Evolutionary conservation across 1,140 invertebrate species (phyloP).

Genomic region (Lamellibrachia luymesi): DNA sequence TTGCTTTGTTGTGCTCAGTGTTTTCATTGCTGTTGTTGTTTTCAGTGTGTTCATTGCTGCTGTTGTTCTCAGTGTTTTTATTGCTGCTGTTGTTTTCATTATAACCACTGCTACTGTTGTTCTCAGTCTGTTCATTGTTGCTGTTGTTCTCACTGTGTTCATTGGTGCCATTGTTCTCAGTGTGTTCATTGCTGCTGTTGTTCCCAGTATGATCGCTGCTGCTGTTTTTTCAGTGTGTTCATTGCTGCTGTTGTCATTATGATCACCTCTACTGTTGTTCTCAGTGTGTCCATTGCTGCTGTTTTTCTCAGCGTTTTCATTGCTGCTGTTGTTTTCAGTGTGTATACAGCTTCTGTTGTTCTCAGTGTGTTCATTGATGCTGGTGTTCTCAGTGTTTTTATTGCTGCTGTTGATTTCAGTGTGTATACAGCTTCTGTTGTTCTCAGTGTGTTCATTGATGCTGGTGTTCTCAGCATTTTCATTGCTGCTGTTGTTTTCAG

Average conservation of each 20-base stretch:
- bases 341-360: background rate
- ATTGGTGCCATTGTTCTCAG: background rate
- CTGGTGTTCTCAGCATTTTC: background rate
- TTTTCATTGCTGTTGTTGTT: too few species aligned
- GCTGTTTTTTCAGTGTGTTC: background rate
- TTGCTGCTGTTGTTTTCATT: too few species aligned
- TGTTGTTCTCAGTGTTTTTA: too few species aligned
- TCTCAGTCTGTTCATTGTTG: too few species aligned
- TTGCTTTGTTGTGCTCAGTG: too few species aligned
- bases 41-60: too few species aligned
- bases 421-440: background rate
- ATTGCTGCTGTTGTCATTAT: background rate
- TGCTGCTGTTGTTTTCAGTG: background rate
- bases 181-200: background rate
- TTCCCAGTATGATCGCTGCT: slow-evolving; percentile 7
- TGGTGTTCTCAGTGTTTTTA: background rate
- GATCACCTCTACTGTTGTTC: background rate
- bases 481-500: background rate
- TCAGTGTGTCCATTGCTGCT: background rate
- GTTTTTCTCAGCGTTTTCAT: background rate
- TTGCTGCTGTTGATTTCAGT: background rate
- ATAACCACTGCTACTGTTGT: too few species aligned
- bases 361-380: background rate
- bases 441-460: background rate
- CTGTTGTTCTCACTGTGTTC: background rate